phyloP scores from a whole-genome alignment of 2,113 vertebrate genomes.

The Hippocampus abdominalis region DNA sequence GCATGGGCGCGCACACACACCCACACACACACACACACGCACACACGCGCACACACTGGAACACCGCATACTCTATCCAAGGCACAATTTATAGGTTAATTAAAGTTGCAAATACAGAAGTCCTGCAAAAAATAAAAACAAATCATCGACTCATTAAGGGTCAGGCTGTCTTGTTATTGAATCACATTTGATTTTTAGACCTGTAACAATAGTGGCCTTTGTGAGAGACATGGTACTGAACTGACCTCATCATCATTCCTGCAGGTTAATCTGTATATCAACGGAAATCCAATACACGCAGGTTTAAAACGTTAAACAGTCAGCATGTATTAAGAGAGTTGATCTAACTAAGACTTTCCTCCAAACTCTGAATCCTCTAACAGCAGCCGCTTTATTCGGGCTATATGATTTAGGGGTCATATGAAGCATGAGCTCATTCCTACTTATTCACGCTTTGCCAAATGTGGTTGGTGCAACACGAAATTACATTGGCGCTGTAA shows the following conservation, averaged over 20 bases:
- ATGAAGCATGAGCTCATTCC: slow-evolving; percentile 59
- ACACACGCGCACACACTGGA: background rate
- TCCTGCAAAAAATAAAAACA: slow-evolving; percentile 5
- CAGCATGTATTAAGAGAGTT: slow-evolving; percentile 8
- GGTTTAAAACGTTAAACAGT: slow-evolving; percentile 9
- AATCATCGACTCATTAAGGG: background rate
- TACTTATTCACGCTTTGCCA: slow-evolving; percentile 39
- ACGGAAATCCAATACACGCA: slow-evolving; percentile 1
- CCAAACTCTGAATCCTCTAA: slow-evolving; percentile 17
- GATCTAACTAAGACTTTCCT: slow-evolving; percentile 20
- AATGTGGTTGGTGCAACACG: slow-evolving; percentile 51
- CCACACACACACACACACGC: background rate
- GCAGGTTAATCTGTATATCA: slow-evolving; percentile 17
- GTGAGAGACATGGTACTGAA: slow-evolving; percentile 19
- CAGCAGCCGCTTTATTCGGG: slow-evolving; percentile 32
- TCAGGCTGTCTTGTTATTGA: slow-evolving; percentile 1
- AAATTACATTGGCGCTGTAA: slow-evolving; percentile 64
- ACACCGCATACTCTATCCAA: background rate
- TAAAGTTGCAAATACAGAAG: slow-evolving; percentile 22
- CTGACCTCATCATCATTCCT: slow-evolving; percentile 14
- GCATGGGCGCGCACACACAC: background rate
- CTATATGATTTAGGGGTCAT: slow-evolving; percentile 48
- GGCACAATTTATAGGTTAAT: slow-evolving; percentile 14
- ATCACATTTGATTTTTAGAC: slow-evolving; percentile 8
- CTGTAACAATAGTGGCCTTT: background rate